Conservation (phyloP, 2,797 vertebrate species). For the Sebastiscus albofasciatus region DNA sequence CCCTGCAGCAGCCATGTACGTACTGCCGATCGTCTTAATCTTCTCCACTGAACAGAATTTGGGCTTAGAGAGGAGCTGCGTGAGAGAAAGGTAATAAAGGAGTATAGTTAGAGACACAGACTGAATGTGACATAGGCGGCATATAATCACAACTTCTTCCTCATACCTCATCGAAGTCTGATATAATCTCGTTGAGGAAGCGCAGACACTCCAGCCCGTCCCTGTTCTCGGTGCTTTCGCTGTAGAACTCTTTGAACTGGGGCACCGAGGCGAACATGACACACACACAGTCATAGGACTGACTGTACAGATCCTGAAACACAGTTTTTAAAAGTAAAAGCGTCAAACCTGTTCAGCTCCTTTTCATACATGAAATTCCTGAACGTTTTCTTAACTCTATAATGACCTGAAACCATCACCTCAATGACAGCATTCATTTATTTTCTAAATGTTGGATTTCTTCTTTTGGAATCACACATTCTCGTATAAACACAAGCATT, state of each 20-base stretch:
- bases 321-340: not conserved
- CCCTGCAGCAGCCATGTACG: conserved; percentile 92
- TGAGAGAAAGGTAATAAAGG: not conserved
- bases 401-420: not conserved
- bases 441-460: not conserved
- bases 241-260: conserved; percentile 93
- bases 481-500: not conserved
- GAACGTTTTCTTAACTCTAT: not conserved
- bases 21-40: conserved; percentile 93
- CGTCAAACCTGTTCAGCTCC: not conserved
- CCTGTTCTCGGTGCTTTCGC: conserved; percentile 85
- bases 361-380: not conserved
- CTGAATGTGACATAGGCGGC: not conserved
- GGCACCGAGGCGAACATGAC: conserved; percentile 93
- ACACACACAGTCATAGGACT: conserved; percentile 89
- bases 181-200: conserved; percentile 93
- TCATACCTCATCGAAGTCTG: conserved; percentile 91
- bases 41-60: conserved; percentile 92
- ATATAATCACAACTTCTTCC: not conserved
- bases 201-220: conserved; percentile 91
- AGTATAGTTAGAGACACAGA: not conserved
- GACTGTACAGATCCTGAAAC: conserved; percentile 91
- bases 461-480: not conserved
- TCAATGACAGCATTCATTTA: not conserved
- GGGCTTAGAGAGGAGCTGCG: conserved; percentile 87